Evolutionary conservation across 35 echinoderm and acorn worm species (phyloP).

Genomic region (Chiridota heheva): DNA sequence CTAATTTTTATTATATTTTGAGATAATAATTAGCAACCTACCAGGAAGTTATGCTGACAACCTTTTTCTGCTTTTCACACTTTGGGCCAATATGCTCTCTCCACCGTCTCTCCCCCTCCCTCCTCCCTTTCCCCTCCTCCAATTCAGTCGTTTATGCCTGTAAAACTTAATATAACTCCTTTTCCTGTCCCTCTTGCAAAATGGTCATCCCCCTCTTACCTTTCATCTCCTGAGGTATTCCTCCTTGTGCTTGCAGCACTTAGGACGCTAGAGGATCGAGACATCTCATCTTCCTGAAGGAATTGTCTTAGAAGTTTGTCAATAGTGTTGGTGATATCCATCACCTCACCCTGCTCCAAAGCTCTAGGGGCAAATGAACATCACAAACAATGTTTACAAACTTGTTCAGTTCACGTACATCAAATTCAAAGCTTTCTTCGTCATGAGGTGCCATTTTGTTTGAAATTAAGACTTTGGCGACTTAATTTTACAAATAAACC

Average conservation of each 20-base stretch:
- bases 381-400: too few relatives aligned
- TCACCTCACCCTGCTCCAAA: slow-evolving; percentile 74
- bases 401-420: too few relatives aligned
- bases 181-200: neutral
- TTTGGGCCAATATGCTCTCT: too few relatives aligned
- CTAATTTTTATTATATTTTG: too few relatives aligned
- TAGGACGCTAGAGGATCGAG: slow-evolving; percentile 73
- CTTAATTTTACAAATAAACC: neutral
- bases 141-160: neutral
- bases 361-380: too few relatives aligned
- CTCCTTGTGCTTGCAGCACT: slow-evolving; percentile 49
- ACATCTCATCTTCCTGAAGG: slow-evolving; percentile 83
- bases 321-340: slow-evolving; percentile 49
- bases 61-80: too few relatives aligned
- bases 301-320: slow-evolving; percentile 74
- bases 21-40: too few relatives aligned
- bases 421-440: too few relatives aligned
- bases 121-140: neutral
- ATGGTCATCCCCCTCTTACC: slow-evolving; percentile 30
- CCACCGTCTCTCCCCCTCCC: too few relatives aligned
- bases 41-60: too few relatives aligned
- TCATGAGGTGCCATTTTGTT: too few relatives aligned
- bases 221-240: slow-evolving; percentile 69
- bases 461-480: neutral
- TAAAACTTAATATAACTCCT: neutral